These are phyloP conservation scores for Drosophila nigromelanica DNA, from an alignment of 1,140 invertebrate species.

Conservation along the genomic window DNA sequence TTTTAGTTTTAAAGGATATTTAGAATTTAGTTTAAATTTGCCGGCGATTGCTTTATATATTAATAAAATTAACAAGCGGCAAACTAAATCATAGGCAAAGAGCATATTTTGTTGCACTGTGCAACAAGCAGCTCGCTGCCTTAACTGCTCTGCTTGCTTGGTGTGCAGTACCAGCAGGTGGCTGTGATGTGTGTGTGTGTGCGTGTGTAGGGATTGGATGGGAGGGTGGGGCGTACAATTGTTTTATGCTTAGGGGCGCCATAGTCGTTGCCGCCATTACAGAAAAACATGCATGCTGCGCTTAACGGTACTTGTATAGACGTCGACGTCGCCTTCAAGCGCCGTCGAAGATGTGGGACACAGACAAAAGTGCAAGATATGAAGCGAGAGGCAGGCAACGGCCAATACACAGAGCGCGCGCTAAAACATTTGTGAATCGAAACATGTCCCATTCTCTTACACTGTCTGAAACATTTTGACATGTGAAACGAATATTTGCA, in stretches of 20 bases:
- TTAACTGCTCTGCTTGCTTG: constrained; percentile 3
- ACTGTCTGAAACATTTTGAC: constrained; percentile 35
- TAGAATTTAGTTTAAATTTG: no score
- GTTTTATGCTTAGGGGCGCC: constrained; percentile 39
- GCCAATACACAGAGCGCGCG: constrained; percentile 5
- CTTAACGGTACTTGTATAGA: constrained; percentile 40
- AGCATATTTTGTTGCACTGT: constrained; percentile 7
- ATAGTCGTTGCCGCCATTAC: constrained; percentile 39
- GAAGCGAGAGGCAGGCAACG: constrained; percentile 18
- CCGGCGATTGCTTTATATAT: no score
- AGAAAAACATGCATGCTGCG: constrained; percentile 46
- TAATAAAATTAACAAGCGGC: no score
- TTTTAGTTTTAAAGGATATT: no score
- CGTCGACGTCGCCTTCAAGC: constrained; percentile 12
- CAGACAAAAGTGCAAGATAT: constrained; percentile 34
- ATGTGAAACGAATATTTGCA: constrained; percentile 40
- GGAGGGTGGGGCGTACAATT: constrained; percentile 15
- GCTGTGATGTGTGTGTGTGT: constrained; percentile 4
- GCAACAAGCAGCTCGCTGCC: constrained; percentile 17
- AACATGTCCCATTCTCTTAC: constrained; percentile 27
- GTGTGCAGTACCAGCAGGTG: constrained; percentile 35
- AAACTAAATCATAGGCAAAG: no score
- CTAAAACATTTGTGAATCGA: constrained; percentile 42
- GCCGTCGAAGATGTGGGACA: constrained; percentile 46
- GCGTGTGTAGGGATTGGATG: background rate